A percentile compares a stretch with the other conserved stretches of the same genome.
Conservation (phyloP, 2,113 vertebrate species). For the Trematomus loennbergii region DNA sequence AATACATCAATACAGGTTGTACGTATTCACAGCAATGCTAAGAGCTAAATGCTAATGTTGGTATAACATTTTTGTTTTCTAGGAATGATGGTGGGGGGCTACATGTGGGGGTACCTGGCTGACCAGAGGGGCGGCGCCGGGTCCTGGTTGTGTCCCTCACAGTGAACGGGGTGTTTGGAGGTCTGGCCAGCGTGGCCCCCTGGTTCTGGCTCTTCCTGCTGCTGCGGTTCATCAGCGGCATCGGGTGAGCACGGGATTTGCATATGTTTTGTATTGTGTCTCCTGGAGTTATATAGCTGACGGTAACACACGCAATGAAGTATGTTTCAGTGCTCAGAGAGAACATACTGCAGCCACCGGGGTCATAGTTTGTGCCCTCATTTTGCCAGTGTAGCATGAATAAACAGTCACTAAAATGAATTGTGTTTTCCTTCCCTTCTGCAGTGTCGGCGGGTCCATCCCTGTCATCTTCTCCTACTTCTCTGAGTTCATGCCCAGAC, state of each 20-base stretch:
- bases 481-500: slow-evolving; percentile 84
- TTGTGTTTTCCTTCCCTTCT: slow-evolving; percentile 12
- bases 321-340: background rate
- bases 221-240: slow-evolving; percentile 82
- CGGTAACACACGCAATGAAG: too few species aligned
- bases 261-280: background rate
- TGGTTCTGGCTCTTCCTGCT: slow-evolving; percentile 83
- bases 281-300: background rate
- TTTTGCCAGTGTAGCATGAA: too few species aligned
- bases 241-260: slow-evolving; percentile 73
- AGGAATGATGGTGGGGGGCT: slow-evolving; percentile 88
- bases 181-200: slow-evolving; percentile 74
- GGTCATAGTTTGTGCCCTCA: background rate
- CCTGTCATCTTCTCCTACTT: slow-evolving; percentile 88
- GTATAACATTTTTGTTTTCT: background rate
- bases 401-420: background rate
- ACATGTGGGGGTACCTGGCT: slow-evolving; percentile 84
- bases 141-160: slow-evolving; percentile 80
- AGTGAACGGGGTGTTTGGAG: slow-evolving; percentile 83
- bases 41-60: background rate
- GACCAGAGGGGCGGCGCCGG: slow-evolving; percentile 78
- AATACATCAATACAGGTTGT: background rate
- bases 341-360: background rate
- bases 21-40: background rate
- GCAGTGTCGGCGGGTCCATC: slow-evolving; percentile 84